Evolutionary conservation across 2,113 vertebrate genomes (phyloP).

Genomic region (Narcine bancroftii): DNA sequence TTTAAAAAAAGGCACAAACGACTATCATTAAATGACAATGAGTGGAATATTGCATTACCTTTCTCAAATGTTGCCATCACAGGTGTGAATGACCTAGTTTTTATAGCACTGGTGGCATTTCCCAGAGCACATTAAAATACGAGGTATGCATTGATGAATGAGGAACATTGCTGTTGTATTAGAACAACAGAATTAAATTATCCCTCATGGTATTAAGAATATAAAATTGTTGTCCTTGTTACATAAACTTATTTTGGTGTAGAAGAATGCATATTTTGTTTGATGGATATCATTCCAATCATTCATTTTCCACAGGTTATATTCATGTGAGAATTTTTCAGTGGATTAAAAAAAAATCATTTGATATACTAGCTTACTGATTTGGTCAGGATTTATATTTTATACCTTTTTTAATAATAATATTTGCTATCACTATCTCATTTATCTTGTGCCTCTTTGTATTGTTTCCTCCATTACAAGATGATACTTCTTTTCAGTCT

Average conservation of each 20-base stretch:
- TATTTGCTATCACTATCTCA: neutral
- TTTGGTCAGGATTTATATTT: neutral
- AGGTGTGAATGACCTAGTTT: conserved; percentile 45
- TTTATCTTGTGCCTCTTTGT: neutral
- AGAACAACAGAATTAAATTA: conserved; percentile 44
- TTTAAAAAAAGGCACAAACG: neutral
- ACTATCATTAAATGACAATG: neutral
- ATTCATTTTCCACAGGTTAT: conserved; percentile 42
- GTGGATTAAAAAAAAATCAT: neutral
- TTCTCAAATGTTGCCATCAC: conserved; percentile 17
- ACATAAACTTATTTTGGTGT: conserved; percentile 42
- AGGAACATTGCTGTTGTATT: conserved; percentile 42
- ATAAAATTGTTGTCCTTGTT: conserved; percentile 36
- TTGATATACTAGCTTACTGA: neutral
- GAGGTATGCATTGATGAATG: conserved; percentile 45
- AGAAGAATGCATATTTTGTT: conserved; percentile 43
- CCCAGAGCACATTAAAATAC: conserved; percentile 37
- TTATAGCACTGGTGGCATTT: conserved; percentile 22
- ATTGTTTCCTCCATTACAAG: neutral
- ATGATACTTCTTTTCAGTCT: neutral
- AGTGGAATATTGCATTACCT: conserved; percentile 9
- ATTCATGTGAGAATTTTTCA: neutral
- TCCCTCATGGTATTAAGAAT: conserved; percentile 42
- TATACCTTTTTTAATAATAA: neutral
- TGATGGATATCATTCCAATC: conserved; percentile 46